Base-by-base conservation (phyloP, 2,113 vertebrate species). In the Elaphurus davidianus region DNA sequence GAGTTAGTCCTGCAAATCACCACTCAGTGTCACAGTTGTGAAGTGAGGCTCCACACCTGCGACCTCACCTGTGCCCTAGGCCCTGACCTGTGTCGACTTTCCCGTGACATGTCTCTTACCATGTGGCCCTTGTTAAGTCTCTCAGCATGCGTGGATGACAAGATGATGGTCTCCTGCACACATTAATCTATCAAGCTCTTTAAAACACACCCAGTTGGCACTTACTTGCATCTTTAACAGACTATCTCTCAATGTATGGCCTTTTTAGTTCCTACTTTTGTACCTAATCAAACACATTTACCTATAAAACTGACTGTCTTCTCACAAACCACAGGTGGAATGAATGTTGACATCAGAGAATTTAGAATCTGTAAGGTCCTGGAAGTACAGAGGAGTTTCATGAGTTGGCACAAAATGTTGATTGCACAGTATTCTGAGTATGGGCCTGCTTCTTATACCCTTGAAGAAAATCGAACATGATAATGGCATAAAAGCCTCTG, bases 401-500 rank as follows among this genome's bases (percentile, higher is more conserved):
- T 27, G 43, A 30, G 6, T 33, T 40, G 6, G 15, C 28, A 50
- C 14, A 30, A 25, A 89, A 71, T 92, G 91, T 71, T 19, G 47
- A 52, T 90, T 30, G 52, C 16, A 54, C 52, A 17, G 5, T 54
- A 54, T 50, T 92, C 94, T 95, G 47, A 96, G 27, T 93, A 14
- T 90, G 96, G 94, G 92, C 96, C 95, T 52, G 5, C 0, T 14
- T 0, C 0, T 19, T 0, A 57, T 59, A 59, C 84, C 55, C 91
- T 59, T 33, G 81, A 96, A 78, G 94, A 87, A 97, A 97, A 97
- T 85, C 15, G 88, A 87, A 54, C 52, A 54, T 54, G 52, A 54
- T 97, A 93, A 91, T 85, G 59, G 91, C 97, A 93, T 84, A 96
- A 98, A 91, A 98, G 97, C 55, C 98, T 92, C 0, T 91, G 97